These are phyloP conservation scores for Phasianus colchicus DNA, from an alignment of 2,113 vertebrate species.

Conservation along the genomic window DNA sequence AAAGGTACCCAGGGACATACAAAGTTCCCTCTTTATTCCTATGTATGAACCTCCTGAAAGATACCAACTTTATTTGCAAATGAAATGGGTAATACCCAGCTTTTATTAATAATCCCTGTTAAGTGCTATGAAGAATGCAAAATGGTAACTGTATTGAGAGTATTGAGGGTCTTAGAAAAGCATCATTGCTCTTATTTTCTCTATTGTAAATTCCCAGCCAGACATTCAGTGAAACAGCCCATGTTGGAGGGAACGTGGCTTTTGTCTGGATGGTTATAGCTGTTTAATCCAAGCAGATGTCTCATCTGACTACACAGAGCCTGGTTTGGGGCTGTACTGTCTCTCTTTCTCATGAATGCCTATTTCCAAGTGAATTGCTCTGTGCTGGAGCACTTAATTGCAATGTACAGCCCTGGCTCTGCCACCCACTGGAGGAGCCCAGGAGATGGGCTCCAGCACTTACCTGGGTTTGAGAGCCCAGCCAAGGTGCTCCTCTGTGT, in stretches of 20 bases:
- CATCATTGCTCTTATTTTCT: background rate
- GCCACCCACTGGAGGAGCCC: background rate
- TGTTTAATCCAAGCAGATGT: background rate
- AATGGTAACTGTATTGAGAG: background rate
- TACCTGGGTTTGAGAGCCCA: background rate
- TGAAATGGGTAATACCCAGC: background rate
- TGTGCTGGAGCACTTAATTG: background rate
- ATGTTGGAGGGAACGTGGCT: background rate
- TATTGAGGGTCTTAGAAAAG: background rate
- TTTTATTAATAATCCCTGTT: background rate
- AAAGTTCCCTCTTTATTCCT: background rate
- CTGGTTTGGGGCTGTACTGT: fast-evolving
- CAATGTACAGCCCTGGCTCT: background rate
- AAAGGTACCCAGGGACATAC: background rate
- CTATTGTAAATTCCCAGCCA: background rate
- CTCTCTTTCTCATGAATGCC: background rate
- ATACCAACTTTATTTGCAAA: background rate
- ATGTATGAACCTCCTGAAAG: background rate
- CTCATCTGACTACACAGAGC: background rate
- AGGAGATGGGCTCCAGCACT: background rate
- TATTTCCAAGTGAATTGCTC: fast-evolving
- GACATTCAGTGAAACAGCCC: background rate
- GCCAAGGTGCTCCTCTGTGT: background rate
- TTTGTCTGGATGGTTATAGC: background rate
- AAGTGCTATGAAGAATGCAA: background rate